A percentile compares a stretch with the other conserved stretches of the same genome.
Conservation (phyloP, 2,888 invertebrate species). For the Lithosia quadra region DNA sequence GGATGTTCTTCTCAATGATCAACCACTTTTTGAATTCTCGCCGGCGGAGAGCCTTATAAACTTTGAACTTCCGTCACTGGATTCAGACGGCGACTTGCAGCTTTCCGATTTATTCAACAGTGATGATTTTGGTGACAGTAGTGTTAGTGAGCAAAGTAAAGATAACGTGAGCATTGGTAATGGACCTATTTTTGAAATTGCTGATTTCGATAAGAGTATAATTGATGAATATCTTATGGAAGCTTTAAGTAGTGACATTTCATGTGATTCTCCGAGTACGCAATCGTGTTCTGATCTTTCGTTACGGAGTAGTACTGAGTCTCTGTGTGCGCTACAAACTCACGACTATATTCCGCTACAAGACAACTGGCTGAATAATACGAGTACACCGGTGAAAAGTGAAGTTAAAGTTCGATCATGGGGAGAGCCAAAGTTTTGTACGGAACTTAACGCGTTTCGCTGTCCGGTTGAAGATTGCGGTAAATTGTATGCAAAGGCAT, state of each 20-base stretch:
- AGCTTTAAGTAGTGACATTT: slow-evolving; percentile 70
- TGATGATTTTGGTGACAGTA: slow-evolving; percentile 73
- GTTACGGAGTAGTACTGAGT: slow-evolving; percentile 57
- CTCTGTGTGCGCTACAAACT: slow-evolving; percentile 63
- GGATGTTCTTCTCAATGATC: slow-evolving; percentile 75
- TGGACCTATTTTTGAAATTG: slow-evolving; percentile 75
- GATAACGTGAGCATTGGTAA: slow-evolving; percentile 66
- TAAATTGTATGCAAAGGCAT: slow-evolving; percentile 95
- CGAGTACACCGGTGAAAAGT: slow-evolving; percentile 50
- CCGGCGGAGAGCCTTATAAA: slow-evolving; percentile 82
- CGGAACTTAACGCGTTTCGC: slow-evolving; percentile 87
- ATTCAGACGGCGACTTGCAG: slow-evolving; percentile 72
- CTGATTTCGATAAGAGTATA: slow-evolving; percentile 77
- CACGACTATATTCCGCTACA: slow-evolving; percentile 59
- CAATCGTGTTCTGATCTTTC: slow-evolving; percentile 63
- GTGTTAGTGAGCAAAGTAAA: slow-evolving; percentile 69
- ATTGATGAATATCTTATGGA: slow-evolving; percentile 78
- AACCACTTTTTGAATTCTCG: slow-evolving; percentile 78
- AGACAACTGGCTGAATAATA: slow-evolving; percentile 52
- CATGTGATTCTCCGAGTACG: slow-evolving; percentile 60
- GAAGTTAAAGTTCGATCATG: slow-evolving; percentile 66
- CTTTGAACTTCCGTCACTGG: slow-evolving; percentile 76
- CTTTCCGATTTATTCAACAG: slow-evolving; percentile 76
- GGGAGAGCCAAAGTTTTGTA: slow-evolving; percentile 79
- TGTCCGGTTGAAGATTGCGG: slow-evolving; percentile 91